Evolutionary conservation across 2,113 vertebrate genomes (phyloP).

Genomic region (Uria aalge): DNA sequence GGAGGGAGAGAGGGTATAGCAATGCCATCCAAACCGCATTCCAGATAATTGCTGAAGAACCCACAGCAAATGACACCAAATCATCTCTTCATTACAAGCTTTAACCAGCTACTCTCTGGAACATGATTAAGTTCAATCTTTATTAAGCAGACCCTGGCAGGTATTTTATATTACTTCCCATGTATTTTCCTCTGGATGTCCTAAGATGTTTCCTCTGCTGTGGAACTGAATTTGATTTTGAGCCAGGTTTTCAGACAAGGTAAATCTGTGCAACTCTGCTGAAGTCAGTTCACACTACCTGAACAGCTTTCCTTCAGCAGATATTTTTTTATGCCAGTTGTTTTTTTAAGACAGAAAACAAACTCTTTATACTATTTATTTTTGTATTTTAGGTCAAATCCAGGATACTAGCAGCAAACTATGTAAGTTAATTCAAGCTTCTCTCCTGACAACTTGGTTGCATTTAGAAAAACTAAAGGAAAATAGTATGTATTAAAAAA

Average conservation of each 20-base stretch:
- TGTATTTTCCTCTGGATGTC: neutral
- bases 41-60: conserved; percentile 55
- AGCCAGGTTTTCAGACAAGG: neutral
- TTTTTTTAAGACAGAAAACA: neutral
- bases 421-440: neutral
- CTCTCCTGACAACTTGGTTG: neutral
- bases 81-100: conserved; percentile 41
- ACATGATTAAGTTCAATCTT: conserved; percentile 1
- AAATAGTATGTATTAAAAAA: neutral
- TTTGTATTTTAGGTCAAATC: neutral
- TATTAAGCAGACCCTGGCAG: neutral
- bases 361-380: neutral
- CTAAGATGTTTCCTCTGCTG: neutral
- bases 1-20: neutral
- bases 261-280: neutral
- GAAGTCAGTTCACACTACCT: neutral
- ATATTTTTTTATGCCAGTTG: neutral
- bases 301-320: neutral
- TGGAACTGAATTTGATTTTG: neutral
- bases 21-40: conserved; percentile 10
- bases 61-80: conserved; percentile 36
- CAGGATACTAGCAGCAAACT: neutral
- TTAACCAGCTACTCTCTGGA: conserved; percentile 56
- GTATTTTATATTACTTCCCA: neutral
- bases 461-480: neutral